Evolutionary conservation across 2,888 invertebrate species (phyloP).

Genomic region (Dione juno): DNA sequence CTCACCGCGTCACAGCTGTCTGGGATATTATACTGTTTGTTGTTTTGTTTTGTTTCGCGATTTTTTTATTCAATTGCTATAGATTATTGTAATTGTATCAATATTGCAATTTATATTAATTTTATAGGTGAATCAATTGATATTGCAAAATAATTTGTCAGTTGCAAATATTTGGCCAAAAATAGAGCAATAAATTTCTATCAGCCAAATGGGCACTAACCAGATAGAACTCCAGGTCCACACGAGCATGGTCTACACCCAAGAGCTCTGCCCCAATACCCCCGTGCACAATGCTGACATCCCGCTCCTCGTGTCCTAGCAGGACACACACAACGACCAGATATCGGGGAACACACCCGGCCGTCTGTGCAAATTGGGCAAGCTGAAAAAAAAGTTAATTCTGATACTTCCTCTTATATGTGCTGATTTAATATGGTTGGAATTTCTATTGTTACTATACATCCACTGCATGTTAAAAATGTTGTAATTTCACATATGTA

Average conservation of each 20-base stretch:
- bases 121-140: no score
- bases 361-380: conserved; percentile 92
- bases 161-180: no score
- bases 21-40: conserved; percentile 73
- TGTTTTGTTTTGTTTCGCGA: neutral
- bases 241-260: conserved; percentile 91
- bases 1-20: conserved; percentile 85
- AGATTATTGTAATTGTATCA: no score
- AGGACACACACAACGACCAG: conserved; percentile 97
- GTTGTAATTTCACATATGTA: no score
- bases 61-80: no score
- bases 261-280: conserved; percentile 91
- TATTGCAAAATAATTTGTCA: no score
- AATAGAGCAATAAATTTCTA: no score
- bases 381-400: conserved; percentile 67
- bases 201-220: conserved; percentile 52
- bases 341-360: conserved; percentile 94
- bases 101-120: no score
- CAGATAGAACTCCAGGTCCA: conserved; percentile 75
- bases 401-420: no score
- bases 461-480: no score
- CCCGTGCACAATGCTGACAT: conserved; percentile 91
- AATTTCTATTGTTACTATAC: no score
- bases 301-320: conserved; percentile 91
- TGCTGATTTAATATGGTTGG: no score